Conservation (phyloP, 2,888 invertebrate species). For the Tetragonula carbonaria region DNA sequence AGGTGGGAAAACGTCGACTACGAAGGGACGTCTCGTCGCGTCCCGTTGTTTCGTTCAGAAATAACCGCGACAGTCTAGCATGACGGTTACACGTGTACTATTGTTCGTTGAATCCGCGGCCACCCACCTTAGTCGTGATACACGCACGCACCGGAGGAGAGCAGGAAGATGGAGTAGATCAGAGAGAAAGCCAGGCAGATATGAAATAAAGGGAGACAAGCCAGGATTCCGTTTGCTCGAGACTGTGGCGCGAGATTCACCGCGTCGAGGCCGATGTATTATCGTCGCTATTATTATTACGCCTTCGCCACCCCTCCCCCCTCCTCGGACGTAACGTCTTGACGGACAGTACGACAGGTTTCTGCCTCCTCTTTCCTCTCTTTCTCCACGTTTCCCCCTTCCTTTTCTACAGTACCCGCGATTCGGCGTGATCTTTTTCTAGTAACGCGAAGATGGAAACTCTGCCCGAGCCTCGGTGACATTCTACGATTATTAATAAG, state of each 20-base stretch:
- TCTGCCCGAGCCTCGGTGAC: slow-evolving; percentile 59
- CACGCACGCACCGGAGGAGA: slow-evolving; percentile 29
- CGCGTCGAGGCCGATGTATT: slow-evolving; percentile 65
- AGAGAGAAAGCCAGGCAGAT: slow-evolving; percentile 53
- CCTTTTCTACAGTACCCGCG: slow-evolving; percentile 8
- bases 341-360: slow-evolving; percentile 69
- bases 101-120: slow-evolving; percentile 72
- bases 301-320: slow-evolving; percentile 74
- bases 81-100: slow-evolving; percentile 79
- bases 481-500: slow-evolving; percentile 69
- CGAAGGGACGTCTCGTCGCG: slow-evolving; percentile 42
- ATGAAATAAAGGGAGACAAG: slow-evolving; percentile 48
- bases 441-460: slow-evolving; percentile 52
- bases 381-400: neutral
- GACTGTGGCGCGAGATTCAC: slow-evolving; percentile 38
- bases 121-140: slow-evolving; percentile 67
- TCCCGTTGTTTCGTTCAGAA: slow-evolving; percentile 65
- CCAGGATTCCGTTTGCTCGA: slow-evolving; percentile 2
- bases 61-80: slow-evolving; percentile 73
- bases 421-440: slow-evolving; percentile 44
- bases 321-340: slow-evolving; percentile 66
- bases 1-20: slow-evolving; percentile 4
- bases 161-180: slow-evolving; percentile 55
- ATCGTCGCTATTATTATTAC: slow-evolving; percentile 79
- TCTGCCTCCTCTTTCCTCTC: slow-evolving; percentile 51